Percentiles rank a stretch among this genome's conserved stretches.
Evolutionary conservation across 2,797 vertebrate genomes (phyloP).

Genomic region (Hozukius guyotensis): DNA sequence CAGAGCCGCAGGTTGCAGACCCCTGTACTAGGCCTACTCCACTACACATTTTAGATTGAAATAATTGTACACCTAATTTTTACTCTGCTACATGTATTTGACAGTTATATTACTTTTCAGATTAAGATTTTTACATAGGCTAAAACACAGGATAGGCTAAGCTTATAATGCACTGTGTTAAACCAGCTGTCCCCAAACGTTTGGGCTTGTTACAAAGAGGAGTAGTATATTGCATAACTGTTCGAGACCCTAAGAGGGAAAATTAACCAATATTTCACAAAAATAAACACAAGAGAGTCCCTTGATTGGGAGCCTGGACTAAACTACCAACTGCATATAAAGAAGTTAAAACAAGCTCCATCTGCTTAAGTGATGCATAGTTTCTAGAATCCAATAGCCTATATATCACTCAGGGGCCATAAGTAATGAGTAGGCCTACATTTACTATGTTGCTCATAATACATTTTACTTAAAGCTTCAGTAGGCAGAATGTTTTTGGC

Average conservation of each 20-base stretch:
- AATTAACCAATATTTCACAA: neutral
- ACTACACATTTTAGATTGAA: neutral
- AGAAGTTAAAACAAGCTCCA: neutral
- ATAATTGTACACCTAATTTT: neutral
- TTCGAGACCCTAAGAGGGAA: neutral
- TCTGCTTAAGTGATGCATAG: neutral
- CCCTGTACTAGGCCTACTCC: neutral
- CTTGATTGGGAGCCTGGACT: neutral
- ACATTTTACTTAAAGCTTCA: neutral
- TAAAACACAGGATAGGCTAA: neutral
- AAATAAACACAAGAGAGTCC: neutral
- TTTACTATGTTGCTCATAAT: neutral
- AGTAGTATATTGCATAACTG: no score
- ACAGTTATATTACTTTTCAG: neutral
- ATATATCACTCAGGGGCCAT: neutral
- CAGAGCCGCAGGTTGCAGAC: no score
- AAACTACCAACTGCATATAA: neutral
- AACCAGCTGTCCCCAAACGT: neutral
- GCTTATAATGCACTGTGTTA: neutral
- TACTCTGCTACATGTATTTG: neutral
- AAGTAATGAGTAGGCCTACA: no score
- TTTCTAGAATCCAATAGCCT: neutral
- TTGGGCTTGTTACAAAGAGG: neutral
- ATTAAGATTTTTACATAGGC: neutral
- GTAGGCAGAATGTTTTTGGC: no score